Conservation (phyloP, 2,888 invertebrate genomes). For the Ctena decussata region DNA sequence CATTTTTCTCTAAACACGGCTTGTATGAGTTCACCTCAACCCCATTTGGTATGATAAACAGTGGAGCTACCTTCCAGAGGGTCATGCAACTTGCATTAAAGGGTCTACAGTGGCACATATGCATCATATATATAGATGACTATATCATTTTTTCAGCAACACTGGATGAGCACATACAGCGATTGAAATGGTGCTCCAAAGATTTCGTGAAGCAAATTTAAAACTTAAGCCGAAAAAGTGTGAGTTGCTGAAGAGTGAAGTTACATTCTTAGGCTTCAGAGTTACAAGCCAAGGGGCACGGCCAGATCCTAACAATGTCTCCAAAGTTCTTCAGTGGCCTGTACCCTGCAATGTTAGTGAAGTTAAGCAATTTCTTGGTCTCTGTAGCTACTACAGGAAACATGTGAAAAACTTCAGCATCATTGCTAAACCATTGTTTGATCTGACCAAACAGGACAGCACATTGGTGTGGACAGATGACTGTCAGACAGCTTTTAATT, state of each 20-base stretch:
- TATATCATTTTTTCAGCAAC: slow-evolving; percentile 47
- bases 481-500: slow-evolving; percentile 32
- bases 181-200: slow-evolving; percentile 46
- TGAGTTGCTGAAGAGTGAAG: slow-evolving; percentile 52
- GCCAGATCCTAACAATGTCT: slow-evolving; percentile 24
- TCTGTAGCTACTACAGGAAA: slow-evolving; percentile 46
- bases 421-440: slow-evolving; percentile 43
- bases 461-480: slow-evolving; percentile 27
- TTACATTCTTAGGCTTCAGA: slow-evolving; percentile 50
- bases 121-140: slow-evolving; percentile 61
- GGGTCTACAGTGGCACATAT: slow-evolving; percentile 55
- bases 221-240: slow-evolving; percentile 65
- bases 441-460: not conserved
- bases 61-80: slow-evolving; percentile 51
- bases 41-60: slow-evolving; percentile 55
- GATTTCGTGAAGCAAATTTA: slow-evolving; percentile 49
- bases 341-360: slow-evolving; percentile 36
- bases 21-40: slow-evolving; percentile 53
- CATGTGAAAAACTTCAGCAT: slow-evolving; percentile 35
- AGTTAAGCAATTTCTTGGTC: slow-evolving; percentile 47
- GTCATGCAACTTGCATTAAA: slow-evolving; percentile 53
- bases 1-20: slow-evolving; percentile 58
- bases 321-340: slow-evolving; percentile 30
- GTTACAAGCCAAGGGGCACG: slow-evolving; percentile 19
- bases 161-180: slow-evolving; percentile 42